Percentiles rank a stretch among this genome's conserved stretches.
These are phyloP conservation scores for Sepioteuthis lessoniana DNA, from an alignment of 2,888 invertebrate species.

Conservation along the genomic window DNA sequence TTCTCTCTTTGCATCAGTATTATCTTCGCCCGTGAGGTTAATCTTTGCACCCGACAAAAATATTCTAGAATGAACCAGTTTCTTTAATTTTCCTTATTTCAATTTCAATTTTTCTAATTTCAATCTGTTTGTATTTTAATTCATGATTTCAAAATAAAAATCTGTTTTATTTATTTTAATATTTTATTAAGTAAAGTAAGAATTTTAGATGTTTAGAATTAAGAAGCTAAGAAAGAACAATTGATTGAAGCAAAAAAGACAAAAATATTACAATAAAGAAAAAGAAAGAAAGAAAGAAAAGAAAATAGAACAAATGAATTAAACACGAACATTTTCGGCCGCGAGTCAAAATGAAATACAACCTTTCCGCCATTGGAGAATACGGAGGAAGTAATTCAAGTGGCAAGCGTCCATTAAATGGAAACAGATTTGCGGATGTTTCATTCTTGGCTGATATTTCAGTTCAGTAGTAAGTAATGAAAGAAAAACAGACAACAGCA, in stretches of 20 bases:
- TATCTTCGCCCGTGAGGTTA: not conserved
- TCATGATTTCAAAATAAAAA: not conserved
- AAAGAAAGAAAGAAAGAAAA: not conserved
- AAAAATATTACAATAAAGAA: not conserved
- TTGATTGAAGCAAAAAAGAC: not conserved
- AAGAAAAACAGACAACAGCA: not conserved
- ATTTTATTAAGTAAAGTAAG: not conserved
- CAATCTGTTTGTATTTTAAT: no score
- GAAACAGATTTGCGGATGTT: not conserved
- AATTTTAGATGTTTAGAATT: not conserved
- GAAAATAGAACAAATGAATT: not conserved
- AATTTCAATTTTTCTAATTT: not conserved
- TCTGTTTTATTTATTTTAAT: not conserved
- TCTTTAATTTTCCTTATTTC: not conserved
- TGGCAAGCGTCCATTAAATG: not conserved
- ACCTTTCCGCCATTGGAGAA: not conserved
- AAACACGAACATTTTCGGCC: no score
- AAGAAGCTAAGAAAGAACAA: no score
- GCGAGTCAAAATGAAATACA: not conserved
- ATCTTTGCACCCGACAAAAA: no score
- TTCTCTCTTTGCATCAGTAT: no score
- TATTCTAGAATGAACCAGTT: not conserved
- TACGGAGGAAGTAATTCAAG: not conserved
- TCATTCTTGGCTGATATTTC: not conserved
- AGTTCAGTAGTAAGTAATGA: not conserved